Conservation (phyloP, 2,888 invertebrate genomes). For the Capitulum mitella region DNA sequence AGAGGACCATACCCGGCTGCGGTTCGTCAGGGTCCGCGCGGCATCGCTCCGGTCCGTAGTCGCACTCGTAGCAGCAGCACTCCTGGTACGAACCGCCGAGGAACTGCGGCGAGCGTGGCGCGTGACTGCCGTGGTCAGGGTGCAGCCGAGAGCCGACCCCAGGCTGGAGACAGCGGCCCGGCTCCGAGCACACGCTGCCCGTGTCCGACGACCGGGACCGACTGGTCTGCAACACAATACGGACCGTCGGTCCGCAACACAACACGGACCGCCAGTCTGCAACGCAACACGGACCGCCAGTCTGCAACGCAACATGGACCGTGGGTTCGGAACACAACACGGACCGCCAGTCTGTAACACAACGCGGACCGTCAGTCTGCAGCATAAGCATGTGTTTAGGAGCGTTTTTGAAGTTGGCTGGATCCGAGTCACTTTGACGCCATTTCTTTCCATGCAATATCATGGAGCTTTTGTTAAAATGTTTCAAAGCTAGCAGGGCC, state of each 20-base stretch:
- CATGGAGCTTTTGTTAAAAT: too few species aligned
- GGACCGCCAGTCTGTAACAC: too few species aligned
- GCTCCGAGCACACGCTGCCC: not conserved
- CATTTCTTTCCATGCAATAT: too few species aligned
- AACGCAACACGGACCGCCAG: not conserved
- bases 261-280: not conserved
- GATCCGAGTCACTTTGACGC: too few species aligned
- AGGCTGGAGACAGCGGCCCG: not conserved
- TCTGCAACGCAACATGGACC: not conserved
- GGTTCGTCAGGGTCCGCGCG: not conserved
- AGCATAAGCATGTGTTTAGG: too few species aligned
- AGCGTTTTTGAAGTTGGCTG: too few species aligned
- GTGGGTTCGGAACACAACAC: not conserved
- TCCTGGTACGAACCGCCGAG: not conserved
- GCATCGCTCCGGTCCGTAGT: not conserved
- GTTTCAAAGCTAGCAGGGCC: too few species aligned
- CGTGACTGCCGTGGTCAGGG: not conserved
- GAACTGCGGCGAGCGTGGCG: not conserved
- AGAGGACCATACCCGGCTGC: too few species aligned
- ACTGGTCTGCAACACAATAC: not conserved
- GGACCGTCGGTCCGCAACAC: not conserved
- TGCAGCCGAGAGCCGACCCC: not conserved
- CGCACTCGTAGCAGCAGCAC: slow-evolving; percentile 20
- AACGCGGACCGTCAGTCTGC: not conserved
- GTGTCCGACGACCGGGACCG: not conserved